Evolutionary conservation across 2,797 vertebrate genomes (phyloP).

Genomic region (Tadarida brasiliensis): DNA sequence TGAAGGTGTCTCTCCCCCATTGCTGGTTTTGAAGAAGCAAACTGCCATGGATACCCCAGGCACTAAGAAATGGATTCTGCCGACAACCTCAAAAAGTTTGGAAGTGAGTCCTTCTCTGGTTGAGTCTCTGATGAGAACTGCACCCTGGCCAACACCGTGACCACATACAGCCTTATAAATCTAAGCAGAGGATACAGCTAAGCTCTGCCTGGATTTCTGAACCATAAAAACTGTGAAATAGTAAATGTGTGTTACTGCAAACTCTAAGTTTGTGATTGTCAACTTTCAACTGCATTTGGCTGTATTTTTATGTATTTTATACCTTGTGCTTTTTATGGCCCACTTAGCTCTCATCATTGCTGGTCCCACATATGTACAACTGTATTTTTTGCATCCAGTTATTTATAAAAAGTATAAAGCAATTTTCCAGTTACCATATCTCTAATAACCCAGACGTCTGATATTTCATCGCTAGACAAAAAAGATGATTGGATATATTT

Average conservation of each 20-base stretch:
- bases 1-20: background rate
- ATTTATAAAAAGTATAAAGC: slow-evolving; percentile 98
- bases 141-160: background rate
- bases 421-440: slow-evolving; percentile 96
- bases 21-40: background rate
- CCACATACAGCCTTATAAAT: background rate
- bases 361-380: slow-evolving; percentile 94
- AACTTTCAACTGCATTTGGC: slow-evolving; percentile 94
- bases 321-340: slow-evolving; percentile 94
- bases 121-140: background rate
- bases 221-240: background rate
- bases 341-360: slow-evolving; percentile 96
- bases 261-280: slow-evolving; percentile 68
- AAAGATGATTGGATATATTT: slow-evolving; percentile 95
- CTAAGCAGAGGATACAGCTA: background rate
- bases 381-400: slow-evolving; percentile 96
- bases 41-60: background rate
- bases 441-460: slow-evolving; percentile 95
- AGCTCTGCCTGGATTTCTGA: background rate
- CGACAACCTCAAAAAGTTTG: background rate
- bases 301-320: slow-evolving; percentile 92
- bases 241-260: background rate
- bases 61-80: background rate
- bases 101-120: background rate
- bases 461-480: slow-evolving; percentile 95